Percentiles rank a stretch among this genome's conserved stretches.
Evolutionary conservation across 2,888 invertebrate species (phyloP).

Genomic region (Drepanosiphum platanoidis): DNA sequence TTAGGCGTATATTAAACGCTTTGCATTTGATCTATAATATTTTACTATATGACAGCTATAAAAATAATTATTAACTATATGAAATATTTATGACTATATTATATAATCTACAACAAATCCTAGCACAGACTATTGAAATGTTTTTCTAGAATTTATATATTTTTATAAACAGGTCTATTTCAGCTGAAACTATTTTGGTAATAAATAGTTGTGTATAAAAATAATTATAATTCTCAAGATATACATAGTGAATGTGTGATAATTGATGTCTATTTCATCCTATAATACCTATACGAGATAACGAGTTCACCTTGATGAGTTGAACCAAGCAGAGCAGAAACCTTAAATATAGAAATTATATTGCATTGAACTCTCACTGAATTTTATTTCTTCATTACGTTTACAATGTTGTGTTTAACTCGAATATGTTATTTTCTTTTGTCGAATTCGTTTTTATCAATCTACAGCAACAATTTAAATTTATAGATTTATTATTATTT

Average conservation of each 20-base stretch:
- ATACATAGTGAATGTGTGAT: not conserved
- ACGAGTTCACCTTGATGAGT: conserved; percentile 28
- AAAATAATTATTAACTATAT: no score
- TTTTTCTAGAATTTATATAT: not conserved
- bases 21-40: not conserved
- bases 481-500: not conserved
- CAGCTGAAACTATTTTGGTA: not conserved
- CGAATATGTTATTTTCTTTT: not conserved
- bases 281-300: not conserved
- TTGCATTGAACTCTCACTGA: not conserved
- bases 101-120: not conserved
- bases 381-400: not conserved
- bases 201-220: not conserved
- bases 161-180: conserved; percentile 8
- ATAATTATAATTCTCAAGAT: conserved; percentile 10
- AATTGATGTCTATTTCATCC: conserved; percentile 12
- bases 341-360: not conserved
- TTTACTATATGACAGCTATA: not conserved
- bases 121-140: not conserved
- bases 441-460: not conserved
- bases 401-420: not conserved
- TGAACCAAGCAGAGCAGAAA: conserved; percentile 3
- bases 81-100: not conserved
- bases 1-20: no score
- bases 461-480: not conserved